Base-by-base conservation (phyloP, 2,113 vertebrate genomes). In the Platichthys flesus region DNA sequence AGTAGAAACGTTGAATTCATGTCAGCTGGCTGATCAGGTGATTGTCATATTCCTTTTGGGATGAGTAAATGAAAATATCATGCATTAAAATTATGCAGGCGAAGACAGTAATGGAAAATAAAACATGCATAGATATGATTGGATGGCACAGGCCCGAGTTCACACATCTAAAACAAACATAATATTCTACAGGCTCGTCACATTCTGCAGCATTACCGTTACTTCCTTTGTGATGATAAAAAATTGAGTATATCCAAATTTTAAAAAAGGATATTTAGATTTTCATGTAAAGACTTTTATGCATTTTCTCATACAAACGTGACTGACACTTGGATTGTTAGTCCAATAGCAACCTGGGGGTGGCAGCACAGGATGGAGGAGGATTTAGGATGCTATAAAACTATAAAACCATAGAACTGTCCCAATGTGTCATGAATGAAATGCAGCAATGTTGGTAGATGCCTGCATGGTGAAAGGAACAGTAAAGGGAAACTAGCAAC, bases 81-180 rank as follows among this genome's bases (percentile, higher is more conserved):
- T 74, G 64, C 67, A 26, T 37, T 66, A 45, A 70, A 71, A 51
- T 9, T 20, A 6, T 47, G 37, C 21, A 62, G 18, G 24, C 51
- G n/a, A 67, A 56, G 64, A 58, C 3, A 40, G 47, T 9, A 1
- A 9, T 1, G 20, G 20, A 58, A 63, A 59, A 10, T 3, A 54
- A 52, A 74, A 24, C 60, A 84, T 75, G 74, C 74, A 66, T 24
- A 56, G 1, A 28, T 20, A 49, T 65, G 72, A 73, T 59, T 35
- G 18, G n/a, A 85, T 47, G 40, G 60, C 61, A 79, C 40, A 64
- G 31, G 66, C 5, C 31, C 2, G 4, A 60, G 9, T 23, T 66
- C 63, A 67, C 67, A 62, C 6, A 4, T 75, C 20, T 16, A 59
- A 47, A 15, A 24, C 24, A n/a, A 28, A 72, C 1, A 21, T 9